Evolutionary conservation across 2,797 vertebrate genomes (phyloP).

Genomic region (Acanthiza pusilla): DNA sequence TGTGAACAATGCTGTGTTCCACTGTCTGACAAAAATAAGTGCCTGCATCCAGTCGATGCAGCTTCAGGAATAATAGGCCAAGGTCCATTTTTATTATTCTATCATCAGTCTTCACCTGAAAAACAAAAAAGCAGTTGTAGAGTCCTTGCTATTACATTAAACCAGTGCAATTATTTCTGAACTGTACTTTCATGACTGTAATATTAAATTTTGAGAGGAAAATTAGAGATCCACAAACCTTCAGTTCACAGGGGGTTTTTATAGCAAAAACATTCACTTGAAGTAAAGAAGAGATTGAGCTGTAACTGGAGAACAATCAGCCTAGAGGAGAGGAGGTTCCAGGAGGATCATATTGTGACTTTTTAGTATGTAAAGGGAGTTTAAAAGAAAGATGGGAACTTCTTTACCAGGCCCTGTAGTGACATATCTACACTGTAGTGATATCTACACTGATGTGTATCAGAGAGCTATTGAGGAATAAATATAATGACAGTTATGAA

Average conservation of each 20-base stretch:
- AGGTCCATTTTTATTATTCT: constrained; percentile 87
- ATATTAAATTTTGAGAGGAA: neutral
- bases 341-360: neutral
- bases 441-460: neutral
- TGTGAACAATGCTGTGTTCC: constrained; percentile 91
- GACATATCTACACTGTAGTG: neutral
- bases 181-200: neutral
- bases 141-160: neutral
- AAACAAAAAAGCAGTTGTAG: neutral
- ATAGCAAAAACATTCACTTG: neutral
- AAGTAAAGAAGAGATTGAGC: neutral
- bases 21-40: constrained; percentile 92
- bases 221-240: neutral
- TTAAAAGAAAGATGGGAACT: neutral
- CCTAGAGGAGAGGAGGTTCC: neutral
- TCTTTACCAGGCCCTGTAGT: neutral
- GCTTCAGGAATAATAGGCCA: constrained; percentile 87
- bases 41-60: constrained; percentile 83
- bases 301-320: neutral
- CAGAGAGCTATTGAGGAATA: neutral
- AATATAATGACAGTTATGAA: neutral
- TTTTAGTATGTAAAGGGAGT: neutral
- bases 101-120: constrained; percentile 86
- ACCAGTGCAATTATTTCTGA: neutral
- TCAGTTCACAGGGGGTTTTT: neutral